Base-by-base conservation (phyloP, 2,797 vertebrate genomes). In the Halcyon chelicuti region DNA sequence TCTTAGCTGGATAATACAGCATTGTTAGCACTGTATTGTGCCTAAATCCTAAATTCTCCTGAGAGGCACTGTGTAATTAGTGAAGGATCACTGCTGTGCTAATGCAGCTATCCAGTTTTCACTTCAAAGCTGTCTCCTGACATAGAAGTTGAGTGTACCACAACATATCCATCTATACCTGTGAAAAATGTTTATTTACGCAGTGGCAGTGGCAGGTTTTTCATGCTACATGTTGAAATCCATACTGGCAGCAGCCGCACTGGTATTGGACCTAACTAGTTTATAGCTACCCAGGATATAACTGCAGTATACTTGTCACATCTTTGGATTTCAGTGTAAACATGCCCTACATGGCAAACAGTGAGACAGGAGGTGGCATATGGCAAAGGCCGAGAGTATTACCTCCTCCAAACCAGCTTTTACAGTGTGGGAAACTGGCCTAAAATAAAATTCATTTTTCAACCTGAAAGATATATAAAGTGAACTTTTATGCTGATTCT, bases 381-480 rank as follows among this genome's bases (percentile, higher is more conserved):
- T 31, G 52, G 31, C 47, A 66, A 73, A 90, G 39, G 39, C 33
- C 1, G 5, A 49, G 46, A 23, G 16, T 6, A 57, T 55, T 47
- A 28, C 35, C 28, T 47, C 25, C 22, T 91, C 51, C 82, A 81
- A 90, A 80, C 9, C n/a, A 88, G 57, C 17, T 88, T 83, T 75
- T 86, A 68, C 19, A 78, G 23, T 20, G 33, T 66, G 55, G 44
- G 51, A 91, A 91, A 67, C 31, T 61, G 55, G 55, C 55, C 54
- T 76, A 68, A 95, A 94, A 33, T 46, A 83, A 93, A 78, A 39
- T 75, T 86, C 87, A 8, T 88, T 95, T 90, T 88, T 95, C 95
- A 96, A 96, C 70, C 66, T 88, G 88, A 97, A 79, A 84, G 35
- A 31, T 79, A 74, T 44, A 88, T n/a, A 93, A 95, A 97, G 93